These are phyloP conservation scores for Dasysyrphus tricinctus DNA, from an alignment of 2,888 invertebrate species.

Conservation along the genomic window DNA sequence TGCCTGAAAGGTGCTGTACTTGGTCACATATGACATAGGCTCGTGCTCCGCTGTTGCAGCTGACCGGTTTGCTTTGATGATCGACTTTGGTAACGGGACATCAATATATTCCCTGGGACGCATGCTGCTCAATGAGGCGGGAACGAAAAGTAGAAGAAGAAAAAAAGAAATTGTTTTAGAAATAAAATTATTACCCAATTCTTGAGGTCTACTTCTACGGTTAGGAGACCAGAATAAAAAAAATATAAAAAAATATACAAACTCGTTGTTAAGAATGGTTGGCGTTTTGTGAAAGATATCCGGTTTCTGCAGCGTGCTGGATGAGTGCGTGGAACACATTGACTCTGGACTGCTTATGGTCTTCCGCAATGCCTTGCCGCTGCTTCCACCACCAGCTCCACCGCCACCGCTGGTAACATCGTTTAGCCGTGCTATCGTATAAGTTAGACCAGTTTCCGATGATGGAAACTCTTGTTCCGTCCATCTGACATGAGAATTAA, in stretches of 20 bases:
- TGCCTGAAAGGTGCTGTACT: slow-evolving; percentile 81
- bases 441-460: slow-evolving; percentile 82
- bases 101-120: slow-evolving; percentile 83
- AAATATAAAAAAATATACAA: slow-evolving; percentile 41
- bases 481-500: slow-evolving; percentile 77
- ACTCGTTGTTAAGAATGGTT: slow-evolving; percentile 71
- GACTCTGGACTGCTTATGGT: slow-evolving; percentile 79
- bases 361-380: slow-evolving; percentile 74
- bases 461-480: slow-evolving; percentile 81
- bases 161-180: slow-evolving; percentile 52
- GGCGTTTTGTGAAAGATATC: slow-evolving; percentile 72
- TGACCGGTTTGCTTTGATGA: slow-evolving; percentile 79
- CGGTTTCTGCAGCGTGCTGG: slow-evolving; percentile 64
- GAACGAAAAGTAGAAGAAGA: slow-evolving; percentile 31
- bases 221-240: slow-evolving; percentile 18
- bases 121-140: slow-evolving; percentile 77
- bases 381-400: slow-evolving; percentile 77
- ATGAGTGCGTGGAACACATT: slow-evolving; percentile 81
- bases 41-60: slow-evolving; percentile 68
- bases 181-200: slow-evolving; percentile 64
- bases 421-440: slow-evolving; percentile 81
- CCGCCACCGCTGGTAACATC: slow-evolving; percentile 78
- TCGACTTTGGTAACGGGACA: slow-evolving; percentile 83
- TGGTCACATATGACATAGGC: slow-evolving; percentile 80
- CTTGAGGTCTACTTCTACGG: slow-evolving; percentile 14